Evolutionary conservation across 2,113 vertebrate species (phyloP).

Genomic region (Nesoenas mayeri): DNA sequence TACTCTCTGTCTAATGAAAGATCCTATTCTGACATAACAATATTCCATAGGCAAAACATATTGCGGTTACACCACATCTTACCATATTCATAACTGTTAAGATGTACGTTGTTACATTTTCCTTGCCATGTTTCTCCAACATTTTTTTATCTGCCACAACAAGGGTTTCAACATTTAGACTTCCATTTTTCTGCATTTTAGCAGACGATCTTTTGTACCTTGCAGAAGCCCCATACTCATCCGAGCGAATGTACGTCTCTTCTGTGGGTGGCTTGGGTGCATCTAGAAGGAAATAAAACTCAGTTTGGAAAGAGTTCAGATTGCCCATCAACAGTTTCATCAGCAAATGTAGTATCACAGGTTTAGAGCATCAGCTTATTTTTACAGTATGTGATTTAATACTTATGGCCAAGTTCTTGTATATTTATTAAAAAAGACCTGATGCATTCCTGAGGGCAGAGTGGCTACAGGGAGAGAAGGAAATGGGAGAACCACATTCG

Average conservation of each 20-base stretch:
- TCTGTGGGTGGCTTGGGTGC: constrained; percentile 84
- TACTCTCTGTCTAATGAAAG: not conserved
- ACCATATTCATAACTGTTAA: constrained; percentile 99
- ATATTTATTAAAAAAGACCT: constrained; percentile 11
- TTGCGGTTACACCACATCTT: not conserved
- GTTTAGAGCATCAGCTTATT: constrained; percentile 32
- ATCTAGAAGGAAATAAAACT: constrained; percentile 77
- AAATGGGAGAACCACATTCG: not conserved
- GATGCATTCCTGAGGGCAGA: constrained; percentile 16
- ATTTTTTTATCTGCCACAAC: constrained; percentile 97
- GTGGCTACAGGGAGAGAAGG: not conserved
- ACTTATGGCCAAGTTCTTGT: not conserved
- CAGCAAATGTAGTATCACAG: not conserved
- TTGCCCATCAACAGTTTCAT: constrained; percentile 8
- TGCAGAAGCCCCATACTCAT: constrained; percentile 81
- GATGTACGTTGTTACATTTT: constrained; percentile 94
- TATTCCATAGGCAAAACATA: not conserved
- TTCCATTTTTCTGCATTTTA: constrained; percentile 81
- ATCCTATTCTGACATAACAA: not conserved
- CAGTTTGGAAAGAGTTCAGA: constrained; percentile 62
- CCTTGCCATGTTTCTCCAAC: constrained; percentile 93
- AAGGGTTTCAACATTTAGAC: constrained; percentile 93
- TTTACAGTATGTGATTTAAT: constrained; percentile 49
- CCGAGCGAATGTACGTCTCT: constrained; percentile 79
- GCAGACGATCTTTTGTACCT: constrained; percentile 86